phyloP scores from a whole-genome alignment of 2,888 invertebrate genomes.

The Polietes domitor region DNA sequence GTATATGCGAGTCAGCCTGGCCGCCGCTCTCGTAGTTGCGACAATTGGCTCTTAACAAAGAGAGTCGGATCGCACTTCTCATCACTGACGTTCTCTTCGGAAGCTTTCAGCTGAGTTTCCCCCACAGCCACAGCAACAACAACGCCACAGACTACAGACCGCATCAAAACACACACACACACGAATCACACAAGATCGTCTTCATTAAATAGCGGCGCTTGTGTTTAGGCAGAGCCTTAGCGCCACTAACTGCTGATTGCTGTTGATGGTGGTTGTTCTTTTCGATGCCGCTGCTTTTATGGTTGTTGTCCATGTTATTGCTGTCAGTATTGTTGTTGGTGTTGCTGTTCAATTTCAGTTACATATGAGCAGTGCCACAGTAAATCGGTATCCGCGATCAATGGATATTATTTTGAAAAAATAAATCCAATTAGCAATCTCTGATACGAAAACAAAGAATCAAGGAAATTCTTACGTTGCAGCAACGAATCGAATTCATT shows the following conservation, averaged over 20 bases:
- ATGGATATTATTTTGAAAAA: no score
- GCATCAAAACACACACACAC: background rate
- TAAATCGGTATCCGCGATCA: no score
- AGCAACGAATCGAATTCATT: no score
- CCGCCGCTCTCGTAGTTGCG: background rate
- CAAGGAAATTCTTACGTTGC: no score
- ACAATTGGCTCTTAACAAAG: background rate
- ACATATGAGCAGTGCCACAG: background rate
- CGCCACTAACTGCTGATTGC: conserved; percentile 44
- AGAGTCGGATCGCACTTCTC: background rate
- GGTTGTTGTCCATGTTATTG: conserved; percentile 5
- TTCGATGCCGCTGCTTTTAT: conserved; percentile 3
- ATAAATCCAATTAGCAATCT: no score
- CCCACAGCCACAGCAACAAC: background rate
- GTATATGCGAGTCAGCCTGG: background rate
- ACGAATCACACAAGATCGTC: background rate
- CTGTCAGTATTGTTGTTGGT: background rate
- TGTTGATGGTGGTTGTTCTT: conserved; percentile 6
- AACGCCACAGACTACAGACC: no score
- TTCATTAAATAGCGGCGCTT: conserved; percentile 50
- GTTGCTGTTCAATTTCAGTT: background rate
- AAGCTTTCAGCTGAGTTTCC: background rate
- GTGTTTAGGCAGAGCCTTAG: conserved; percentile 35
- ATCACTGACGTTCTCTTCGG: no score
- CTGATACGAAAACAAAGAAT: no score